A percentile compares a stretch with the other conserved stretches of the same genome.
Conservation (phyloP, 1,140 invertebrate species). For the Caenorhabditis brenneri region DNA sequence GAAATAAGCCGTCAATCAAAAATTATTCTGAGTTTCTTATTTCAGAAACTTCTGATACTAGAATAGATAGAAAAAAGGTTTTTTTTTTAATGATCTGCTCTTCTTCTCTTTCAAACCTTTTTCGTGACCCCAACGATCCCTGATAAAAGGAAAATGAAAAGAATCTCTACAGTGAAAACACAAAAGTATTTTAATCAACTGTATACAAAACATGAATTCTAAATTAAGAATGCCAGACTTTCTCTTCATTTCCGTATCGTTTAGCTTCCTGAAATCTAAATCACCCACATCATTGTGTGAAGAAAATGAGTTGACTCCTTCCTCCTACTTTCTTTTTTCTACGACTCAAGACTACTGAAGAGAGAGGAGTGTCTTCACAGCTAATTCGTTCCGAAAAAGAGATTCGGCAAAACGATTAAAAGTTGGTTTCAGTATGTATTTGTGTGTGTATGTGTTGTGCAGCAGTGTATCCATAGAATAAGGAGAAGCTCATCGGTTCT, state of each 20-base stretch:
- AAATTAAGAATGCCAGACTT: background rate
- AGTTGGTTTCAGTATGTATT: background rate
- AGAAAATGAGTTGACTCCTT: background rate
- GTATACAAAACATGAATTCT: no score
- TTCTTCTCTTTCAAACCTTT: no score
- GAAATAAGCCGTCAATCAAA: no score
- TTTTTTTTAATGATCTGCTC: no score
- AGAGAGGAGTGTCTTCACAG: slow-evolving; percentile 23
- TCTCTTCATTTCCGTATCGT: background rate
- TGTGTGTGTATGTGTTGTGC: background rate
- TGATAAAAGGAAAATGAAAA: no score
- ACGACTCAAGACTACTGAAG: background rate
- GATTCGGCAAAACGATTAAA: slow-evolving; percentile 42
- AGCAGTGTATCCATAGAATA: background rate
- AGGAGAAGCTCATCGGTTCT: slow-evolving; percentile 16
- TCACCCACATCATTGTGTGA: slow-evolving; percentile 12
- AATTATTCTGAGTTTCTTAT: no score
- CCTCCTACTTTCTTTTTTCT: background rate
- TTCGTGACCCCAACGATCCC: no score
- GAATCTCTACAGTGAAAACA: no score
- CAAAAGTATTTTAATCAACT: no score
- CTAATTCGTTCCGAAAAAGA: slow-evolving; percentile 42
- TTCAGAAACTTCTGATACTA: no score
- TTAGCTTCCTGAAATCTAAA: background rate
- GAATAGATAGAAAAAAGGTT: no score